A percentile compares a stretch with the other conserved stretches of the same genome.
These are phyloP conservation scores for Cryptoblepharus egeriae DNA, from an alignment of 2,797 vertebrate genomes.

Conservation along the genomic window DNA sequence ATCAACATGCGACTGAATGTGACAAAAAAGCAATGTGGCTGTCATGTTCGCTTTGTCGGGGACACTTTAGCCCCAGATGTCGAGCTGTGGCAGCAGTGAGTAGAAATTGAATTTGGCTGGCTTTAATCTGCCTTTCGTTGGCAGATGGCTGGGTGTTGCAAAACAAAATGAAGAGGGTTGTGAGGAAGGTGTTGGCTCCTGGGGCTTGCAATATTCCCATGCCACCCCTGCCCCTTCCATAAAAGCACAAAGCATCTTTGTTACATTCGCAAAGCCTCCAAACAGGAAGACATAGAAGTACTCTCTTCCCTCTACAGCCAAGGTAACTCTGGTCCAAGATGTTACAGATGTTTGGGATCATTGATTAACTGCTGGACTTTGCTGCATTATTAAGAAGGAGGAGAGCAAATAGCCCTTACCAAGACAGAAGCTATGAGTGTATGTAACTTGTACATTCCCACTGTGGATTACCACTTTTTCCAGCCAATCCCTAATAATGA, in stretches of 20 bases:
- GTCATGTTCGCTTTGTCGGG: constrained; percentile 79
- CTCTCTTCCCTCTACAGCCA: neutral
- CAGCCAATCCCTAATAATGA: neutral
- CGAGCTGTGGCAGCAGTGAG: constrained; percentile 70
- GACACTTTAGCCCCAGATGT: constrained; percentile 76
- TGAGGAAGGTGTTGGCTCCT: constrained; percentile 64
- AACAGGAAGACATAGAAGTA: neutral
- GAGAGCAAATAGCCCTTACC: neutral
- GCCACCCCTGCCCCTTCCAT: neutral
- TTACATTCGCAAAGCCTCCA: neutral
- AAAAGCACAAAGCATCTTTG: neutral
- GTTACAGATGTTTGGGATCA: neutral
- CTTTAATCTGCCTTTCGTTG: constrained; percentile 82
- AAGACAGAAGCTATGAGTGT: neutral
- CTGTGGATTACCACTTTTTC: too few species aligned
- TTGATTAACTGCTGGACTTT: neutral
- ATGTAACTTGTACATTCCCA: too few species aligned
- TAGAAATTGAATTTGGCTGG: constrained; percentile 83
- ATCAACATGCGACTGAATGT: constrained; percentile 78
- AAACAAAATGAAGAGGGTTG: constrained; percentile 74
- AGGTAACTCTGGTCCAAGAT: neutral
- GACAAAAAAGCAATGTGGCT: constrained; percentile 80
- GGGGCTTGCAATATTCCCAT: constrained; percentile 42
- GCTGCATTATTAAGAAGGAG: neutral
- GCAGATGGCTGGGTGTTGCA: constrained; percentile 77